These are phyloP conservation scores for Sebastiscus tertius DNA, from an alignment of 2,797 vertebrate genomes.

Conservation along the genomic window DNA sequence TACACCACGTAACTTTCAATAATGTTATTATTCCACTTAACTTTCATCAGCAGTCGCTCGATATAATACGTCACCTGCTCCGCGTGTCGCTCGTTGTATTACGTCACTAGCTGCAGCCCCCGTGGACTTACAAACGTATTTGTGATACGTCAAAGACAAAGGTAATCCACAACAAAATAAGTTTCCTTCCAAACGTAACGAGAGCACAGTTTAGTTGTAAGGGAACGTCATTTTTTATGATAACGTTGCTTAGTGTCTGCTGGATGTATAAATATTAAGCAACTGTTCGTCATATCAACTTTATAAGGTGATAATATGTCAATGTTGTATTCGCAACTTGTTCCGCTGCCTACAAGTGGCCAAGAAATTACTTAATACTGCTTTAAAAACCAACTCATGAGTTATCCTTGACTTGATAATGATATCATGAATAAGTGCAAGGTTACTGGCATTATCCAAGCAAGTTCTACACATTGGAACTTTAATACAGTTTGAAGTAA, in stretches of 20 bases:
- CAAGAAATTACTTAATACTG: background rate
- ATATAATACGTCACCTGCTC: too few species aligned
- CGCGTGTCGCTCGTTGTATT: too few species aligned
- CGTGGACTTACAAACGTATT: too few species aligned
- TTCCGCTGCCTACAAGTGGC: background rate
- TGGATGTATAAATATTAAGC: background rate
- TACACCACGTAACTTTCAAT: too few species aligned
- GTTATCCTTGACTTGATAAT: background rate
- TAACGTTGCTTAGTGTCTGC: background rate
- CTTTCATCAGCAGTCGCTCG: fast-evolving
- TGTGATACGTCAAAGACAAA: too few species aligned
- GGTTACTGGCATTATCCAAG: background rate
- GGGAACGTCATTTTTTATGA: fast-evolving
- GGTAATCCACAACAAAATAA: too few species aligned
- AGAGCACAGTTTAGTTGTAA: too few species aligned
- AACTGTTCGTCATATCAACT: background rate
- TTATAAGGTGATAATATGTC: background rate
- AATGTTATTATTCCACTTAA: too few species aligned
- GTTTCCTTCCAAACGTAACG: too few species aligned
- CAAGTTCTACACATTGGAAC: slow-evolving; percentile 1
- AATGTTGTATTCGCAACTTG: background rate
- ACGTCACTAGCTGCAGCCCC: too few species aligned
- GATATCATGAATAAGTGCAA: background rate
- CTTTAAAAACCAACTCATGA: slow-evolving; percentile 4
- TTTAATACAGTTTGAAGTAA: slow-evolving; percentile 22